phyloP scores from a whole-genome alignment of 2,797 vertebrate genomes.

The Eutrigla gurnardus region DNA sequence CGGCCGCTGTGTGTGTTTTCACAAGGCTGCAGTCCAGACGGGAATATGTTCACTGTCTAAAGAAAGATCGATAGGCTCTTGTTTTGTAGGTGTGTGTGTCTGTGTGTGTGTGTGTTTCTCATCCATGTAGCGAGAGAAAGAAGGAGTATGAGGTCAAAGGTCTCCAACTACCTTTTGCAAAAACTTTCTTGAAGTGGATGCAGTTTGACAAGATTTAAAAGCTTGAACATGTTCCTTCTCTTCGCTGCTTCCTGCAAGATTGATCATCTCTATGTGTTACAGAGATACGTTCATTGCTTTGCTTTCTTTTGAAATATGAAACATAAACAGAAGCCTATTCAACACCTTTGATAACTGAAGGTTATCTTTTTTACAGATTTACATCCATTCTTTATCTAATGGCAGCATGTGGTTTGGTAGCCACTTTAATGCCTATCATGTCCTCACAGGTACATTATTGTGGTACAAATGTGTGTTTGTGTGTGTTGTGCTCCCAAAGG shows the following conservation, averaged over 20 bases:
- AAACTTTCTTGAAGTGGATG: slow-evolving; percentile 16
- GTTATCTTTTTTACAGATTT: not conserved
- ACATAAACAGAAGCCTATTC: not conserved
- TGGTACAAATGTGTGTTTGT: not conserved
- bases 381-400: not conserved
- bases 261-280: not conserved
- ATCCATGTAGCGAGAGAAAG: slow-evolving; percentile 16
- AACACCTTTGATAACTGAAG: not conserved
- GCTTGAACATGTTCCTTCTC: slow-evolving; percentile 9
- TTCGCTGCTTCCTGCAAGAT: not conserved
- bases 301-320: slow-evolving; percentile 12
- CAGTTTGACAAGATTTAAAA: slow-evolving; percentile 3
- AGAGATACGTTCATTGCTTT: not conserved
- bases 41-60: slow-evolving; percentile 52
- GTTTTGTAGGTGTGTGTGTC: slow-evolving; percentile 37
- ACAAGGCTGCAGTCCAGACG: slow-evolving; percentile 59
- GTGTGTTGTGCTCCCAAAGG: not conserved
- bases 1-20: slow-evolving; percentile 36
- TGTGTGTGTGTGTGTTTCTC: slow-evolving; percentile 19
- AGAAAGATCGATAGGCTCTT: slow-evolving; percentile 55
- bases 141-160: slow-evolving; percentile 27
- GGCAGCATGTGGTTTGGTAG: not conserved
- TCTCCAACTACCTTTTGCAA: slow-evolving; percentile 8
- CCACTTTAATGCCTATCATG: too few relatives aligned
- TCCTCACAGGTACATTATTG: not conserved